Evolutionary conservation across 2,888 invertebrate species (phyloP).

Genomic region (Griposia aprilina): DNA sequence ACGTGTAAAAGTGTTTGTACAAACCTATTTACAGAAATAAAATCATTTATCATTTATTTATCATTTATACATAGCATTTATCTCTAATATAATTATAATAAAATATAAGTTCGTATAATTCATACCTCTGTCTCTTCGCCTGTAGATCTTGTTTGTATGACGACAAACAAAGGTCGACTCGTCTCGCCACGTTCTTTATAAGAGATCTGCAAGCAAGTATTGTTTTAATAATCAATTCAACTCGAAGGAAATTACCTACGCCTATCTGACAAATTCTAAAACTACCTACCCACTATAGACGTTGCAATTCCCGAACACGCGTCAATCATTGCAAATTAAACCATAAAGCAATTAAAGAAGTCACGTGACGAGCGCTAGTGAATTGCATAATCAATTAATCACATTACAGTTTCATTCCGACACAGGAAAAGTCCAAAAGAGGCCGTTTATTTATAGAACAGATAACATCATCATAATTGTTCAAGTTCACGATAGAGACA

Average conservation of each 20-base stretch:
- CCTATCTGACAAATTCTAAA: background rate
- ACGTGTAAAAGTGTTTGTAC: no score
- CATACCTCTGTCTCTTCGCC: constrained; percentile 81
- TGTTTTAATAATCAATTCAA: background rate
- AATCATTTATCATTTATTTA: no score
- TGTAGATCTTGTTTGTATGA: constrained; percentile 86
- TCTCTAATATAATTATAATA: background rate
- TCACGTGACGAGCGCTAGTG: background rate
- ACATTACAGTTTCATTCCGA: background rate
- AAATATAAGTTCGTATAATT: background rate
- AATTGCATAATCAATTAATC: background rate
- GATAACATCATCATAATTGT: background rate
- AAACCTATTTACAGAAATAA: no score
- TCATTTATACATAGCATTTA: background rate
- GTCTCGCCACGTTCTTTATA: constrained; percentile 83
- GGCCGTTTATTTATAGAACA: background rate
- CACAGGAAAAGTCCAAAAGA: background rate
- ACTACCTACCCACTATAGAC: background rate
- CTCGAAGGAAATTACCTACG: background rate
- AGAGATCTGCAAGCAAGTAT: constrained; percentile 74
- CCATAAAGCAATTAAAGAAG: background rate
- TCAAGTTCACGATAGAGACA: background rate
- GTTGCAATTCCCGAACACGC: background rate
- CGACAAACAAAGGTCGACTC: constrained; percentile 85
- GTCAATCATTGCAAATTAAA: background rate